phyloP scores from a whole-genome alignment of 2,888 invertebrate genomes.

The Marasmarcha lunaedactyla region DNA sequence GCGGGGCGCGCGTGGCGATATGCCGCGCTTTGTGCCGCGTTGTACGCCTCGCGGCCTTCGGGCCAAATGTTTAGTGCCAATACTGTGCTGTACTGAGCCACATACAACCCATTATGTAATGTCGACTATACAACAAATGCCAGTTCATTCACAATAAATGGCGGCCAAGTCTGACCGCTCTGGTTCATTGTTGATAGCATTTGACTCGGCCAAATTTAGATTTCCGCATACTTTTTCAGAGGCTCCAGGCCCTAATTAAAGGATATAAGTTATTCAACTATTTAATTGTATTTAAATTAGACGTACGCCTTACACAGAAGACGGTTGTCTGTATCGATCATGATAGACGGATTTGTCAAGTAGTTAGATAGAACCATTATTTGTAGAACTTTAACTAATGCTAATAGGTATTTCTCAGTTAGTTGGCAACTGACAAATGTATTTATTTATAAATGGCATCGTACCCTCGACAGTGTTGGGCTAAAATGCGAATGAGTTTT shows the following conservation, averaged over 20 bases:
- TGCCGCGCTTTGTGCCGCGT: conserved; percentile 53
- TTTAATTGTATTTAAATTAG: no score
- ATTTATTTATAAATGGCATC: conserved; percentile 61
- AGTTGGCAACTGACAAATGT: conserved; percentile 51
- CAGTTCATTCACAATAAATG: conserved; percentile 52
- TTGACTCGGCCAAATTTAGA: conserved; percentile 6
- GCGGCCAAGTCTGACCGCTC: conserved; percentile 18
- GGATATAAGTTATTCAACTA: no score
- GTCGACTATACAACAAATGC: conserved; percentile 42
- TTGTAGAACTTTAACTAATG: conserved; percentile 6
- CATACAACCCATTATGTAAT: conserved; percentile 52
- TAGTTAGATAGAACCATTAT: no score
- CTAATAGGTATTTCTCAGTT: conserved; percentile 19
- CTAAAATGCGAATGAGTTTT: conserved; percentile 66
- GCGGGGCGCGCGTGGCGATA: conserved; percentile 61
- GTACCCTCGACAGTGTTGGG: conserved; percentile 65
- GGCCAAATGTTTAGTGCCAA: conserved; percentile 49
- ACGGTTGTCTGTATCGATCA: no score
- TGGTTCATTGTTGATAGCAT: background rate
- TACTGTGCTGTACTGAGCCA: conserved; percentile 29
- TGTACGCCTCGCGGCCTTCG: conserved; percentile 57
- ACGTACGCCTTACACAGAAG: no score
- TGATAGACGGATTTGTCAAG: no score
- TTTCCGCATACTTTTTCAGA: conserved; percentile 21
- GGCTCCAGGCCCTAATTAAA: no score